phyloP scores from a whole-genome alignment of 2,113 vertebrate genomes.

The Calypte anna region DNA sequence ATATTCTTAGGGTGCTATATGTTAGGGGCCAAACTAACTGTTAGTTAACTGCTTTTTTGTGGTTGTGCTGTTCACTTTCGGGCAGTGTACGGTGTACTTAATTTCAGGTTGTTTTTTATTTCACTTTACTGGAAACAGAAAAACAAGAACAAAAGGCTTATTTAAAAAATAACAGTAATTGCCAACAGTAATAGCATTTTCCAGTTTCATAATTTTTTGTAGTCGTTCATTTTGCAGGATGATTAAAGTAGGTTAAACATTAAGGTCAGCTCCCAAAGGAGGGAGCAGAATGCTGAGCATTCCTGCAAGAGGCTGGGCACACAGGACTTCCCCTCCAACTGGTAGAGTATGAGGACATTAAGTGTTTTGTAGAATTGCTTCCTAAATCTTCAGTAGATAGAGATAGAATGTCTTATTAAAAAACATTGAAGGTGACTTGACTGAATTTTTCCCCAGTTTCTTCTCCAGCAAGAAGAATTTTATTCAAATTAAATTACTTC shows the following conservation, averaged over 20 bases:
- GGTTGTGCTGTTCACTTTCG: background rate
- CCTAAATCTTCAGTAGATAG: background rate
- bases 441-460: background rate
- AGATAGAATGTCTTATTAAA: background rate
- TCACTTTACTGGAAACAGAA: slow-evolving; percentile 45
- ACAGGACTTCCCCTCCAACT: background rate
- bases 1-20: background rate
- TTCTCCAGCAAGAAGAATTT: background rate
- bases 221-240: slow-evolving; percentile 7
- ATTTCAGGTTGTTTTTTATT: slow-evolving; percentile 48
- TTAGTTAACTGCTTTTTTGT: background rate
- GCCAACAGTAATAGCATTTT: slow-evolving; percentile 2
- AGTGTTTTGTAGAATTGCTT: background rate
- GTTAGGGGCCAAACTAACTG: background rate
- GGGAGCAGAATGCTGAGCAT: slow-evolving; percentile 11
- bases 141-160: slow-evolving; percentile 1
- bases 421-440: background rate
- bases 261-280: slow-evolving; percentile 26
- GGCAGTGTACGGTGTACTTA: background rate
- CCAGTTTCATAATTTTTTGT: slow-evolving; percentile 12
- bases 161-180: slow-evolving; percentile 33
- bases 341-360: background rate
- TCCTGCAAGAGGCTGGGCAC: slow-evolving; percentile 3
- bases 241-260: slow-evolving; percentile 37
- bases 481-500: background rate